Conservation (phyloP, 2,888 invertebrate genomes). For the Osedax frankpressi region DNA sequence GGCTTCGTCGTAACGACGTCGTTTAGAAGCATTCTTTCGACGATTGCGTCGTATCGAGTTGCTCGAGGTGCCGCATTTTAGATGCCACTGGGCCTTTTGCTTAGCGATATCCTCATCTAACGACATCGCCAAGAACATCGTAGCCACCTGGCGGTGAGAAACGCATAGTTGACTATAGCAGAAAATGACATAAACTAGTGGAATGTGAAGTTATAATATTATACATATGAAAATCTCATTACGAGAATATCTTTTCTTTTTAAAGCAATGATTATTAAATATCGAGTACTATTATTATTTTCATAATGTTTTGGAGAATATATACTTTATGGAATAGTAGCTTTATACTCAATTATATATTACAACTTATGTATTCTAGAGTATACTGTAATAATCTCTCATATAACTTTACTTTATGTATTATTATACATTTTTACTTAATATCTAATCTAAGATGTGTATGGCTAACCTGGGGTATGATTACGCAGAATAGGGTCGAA, state of each 20-base stretch:
- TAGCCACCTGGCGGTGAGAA: background rate
- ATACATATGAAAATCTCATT: too few species aligned
- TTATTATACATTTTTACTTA: background rate
- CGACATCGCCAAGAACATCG: background rate
- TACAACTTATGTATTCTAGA: background rate
- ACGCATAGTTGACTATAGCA: too few species aligned
- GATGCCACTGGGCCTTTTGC: background rate
- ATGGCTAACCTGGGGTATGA: conserved; percentile 38
- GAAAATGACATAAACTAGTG: too few species aligned
- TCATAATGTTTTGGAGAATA: too few species aligned
- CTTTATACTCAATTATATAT: background rate
- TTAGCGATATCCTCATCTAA: background rate
- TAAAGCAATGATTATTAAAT: too few species aligned
- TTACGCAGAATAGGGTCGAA: conserved; percentile 34
- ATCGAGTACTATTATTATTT: too few species aligned
- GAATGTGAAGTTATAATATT: too few species aligned
- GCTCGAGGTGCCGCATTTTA: background rate
- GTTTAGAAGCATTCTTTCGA: background rate
- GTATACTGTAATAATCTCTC: background rate
- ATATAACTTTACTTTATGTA: background rate
- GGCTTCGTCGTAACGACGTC: too few species aligned
- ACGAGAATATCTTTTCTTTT: too few species aligned
- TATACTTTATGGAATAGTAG: too few species aligned
- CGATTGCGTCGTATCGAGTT: background rate
- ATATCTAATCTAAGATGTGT: background rate